Base-by-base conservation (phyloP, 2,888 invertebrate species). In the Conops quadrifasciatus region DNA sequence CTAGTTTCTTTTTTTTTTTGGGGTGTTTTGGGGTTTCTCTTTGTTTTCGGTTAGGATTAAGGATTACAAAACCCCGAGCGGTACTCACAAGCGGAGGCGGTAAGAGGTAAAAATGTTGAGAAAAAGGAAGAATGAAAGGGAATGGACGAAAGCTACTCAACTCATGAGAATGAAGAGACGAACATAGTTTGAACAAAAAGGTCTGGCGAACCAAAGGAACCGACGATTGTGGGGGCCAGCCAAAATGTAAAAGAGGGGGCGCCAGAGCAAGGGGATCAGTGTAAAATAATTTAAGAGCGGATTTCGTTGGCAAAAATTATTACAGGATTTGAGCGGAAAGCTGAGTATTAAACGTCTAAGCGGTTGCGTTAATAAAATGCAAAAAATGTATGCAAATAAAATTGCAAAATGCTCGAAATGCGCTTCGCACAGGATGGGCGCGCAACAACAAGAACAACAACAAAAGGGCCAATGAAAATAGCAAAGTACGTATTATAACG, bases 1-100 rank as follows among this genome's bases (percentile, higher is more conserved):
- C 9, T 4, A 1, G 4, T 47, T 45, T 26, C 1, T 24, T 64
- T 26, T 21, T 47, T 60, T 60, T 45, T 45, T 43, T 0, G 24
- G 3, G 36, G 36, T 36, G 36, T 36, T 36, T 36, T 64, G 19
- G 11, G 2, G 2, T 24, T 26, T 49, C n/a, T 58, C 45, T 43
- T 59, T 67, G 21, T 67, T 58, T 58, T 28, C 43, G 45, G 58
- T 24, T 24, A 67, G 58, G 67, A 67, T 67, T 67, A 67, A 58
- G 67, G 67, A 67, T 67, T 67, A 67, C 67, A 36, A 67, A 58
- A 56, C 47, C 43, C 43, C 36, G 58, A 15, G 26, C 45, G 16
- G 24, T 36, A 66, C 53, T 56, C 21, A 66, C 53, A 51, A 53
- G 56, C 65, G 30, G 66, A n/a, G 56, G 66, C 66, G 43, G 43